Evolutionary conservation across 37 sponge, comb jelly and placozoan species (phyloP).

Genomic region (Halichondria panicea): DNA sequence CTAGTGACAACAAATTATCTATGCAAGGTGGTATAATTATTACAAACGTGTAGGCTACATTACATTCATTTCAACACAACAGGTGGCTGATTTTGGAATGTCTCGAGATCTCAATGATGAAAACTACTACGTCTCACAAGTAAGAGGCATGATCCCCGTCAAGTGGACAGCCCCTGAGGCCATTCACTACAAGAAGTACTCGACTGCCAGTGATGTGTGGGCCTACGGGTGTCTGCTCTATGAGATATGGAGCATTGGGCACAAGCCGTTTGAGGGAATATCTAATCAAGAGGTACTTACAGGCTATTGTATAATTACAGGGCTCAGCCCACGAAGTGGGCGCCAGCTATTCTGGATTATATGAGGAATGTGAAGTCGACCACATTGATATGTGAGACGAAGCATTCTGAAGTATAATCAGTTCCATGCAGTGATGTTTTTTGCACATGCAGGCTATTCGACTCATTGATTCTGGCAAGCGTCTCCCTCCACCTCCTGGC

Average conservation of each 20-base stretch:
- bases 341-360: no score
- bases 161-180: constrained; percentile 87
- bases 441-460: constrained; percentile 32
- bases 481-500: constrained; percentile 78
- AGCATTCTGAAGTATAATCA: no score
- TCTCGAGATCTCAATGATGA: constrained; percentile 44
- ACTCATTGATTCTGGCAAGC: constrained; percentile 36
- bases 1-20: constrained; percentile 17
- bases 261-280: constrained; percentile 21
- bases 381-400: no score
- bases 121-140: constrained; percentile 41
- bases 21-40: constrained; percentile 22
- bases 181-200: constrained; percentile 32
- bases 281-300: constrained; percentile 14
- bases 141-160: constrained; percentile 59
- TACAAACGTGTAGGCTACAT: background rate
- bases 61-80: background rate
- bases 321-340: no score
- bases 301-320: background rate
- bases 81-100: constrained; percentile 83
- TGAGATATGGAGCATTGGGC: constrained; percentile 54
- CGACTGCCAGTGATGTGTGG: constrained; percentile 58
- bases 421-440: background rate
- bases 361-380: no score
- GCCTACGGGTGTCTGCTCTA: constrained; percentile 47